These are phyloP conservation scores for Cyanoderma ruficeps DNA, from an alignment of 2,113 vertebrate species.

Conservation along the genomic window DNA sequence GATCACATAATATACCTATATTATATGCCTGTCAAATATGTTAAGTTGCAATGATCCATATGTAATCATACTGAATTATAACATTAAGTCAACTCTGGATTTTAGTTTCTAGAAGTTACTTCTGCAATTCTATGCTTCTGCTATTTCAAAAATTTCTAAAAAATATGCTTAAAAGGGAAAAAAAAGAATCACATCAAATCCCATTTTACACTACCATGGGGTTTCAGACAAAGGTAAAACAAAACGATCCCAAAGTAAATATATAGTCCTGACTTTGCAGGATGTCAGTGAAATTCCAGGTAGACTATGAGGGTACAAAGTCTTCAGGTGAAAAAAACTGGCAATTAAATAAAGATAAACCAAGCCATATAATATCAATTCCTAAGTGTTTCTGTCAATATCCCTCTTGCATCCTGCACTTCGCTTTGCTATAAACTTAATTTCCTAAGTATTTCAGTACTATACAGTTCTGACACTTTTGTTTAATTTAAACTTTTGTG, in stretches of 20 bases:
- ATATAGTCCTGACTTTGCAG: background rate
- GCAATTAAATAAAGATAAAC: background rate
- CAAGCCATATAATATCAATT: background rate
- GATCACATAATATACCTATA: background rate
- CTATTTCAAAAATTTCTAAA: background rate
- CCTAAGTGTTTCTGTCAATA: background rate
- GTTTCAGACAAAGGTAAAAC: background rate
- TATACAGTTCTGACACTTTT: background rate
- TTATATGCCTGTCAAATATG: background rate
- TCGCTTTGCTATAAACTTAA: background rate
- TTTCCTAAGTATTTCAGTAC: background rate
- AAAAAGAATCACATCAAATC: background rate
- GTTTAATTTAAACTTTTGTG: background rate
- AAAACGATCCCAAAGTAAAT: background rate
- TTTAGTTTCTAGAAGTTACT: background rate
- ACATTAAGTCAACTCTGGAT: background rate
- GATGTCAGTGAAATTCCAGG: background rate
- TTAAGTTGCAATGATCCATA: background rate
- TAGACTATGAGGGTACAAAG: background rate
- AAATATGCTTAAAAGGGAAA: rapidly evolving
- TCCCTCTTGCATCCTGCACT: background rate
- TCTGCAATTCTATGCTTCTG: background rate
- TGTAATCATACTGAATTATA: background rate
- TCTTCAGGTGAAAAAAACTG: background rate
- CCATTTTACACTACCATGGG: background rate